Evolutionary conservation across 2,113 vertebrate genomes (phyloP).

Genomic region (Petromus typicus): DNA sequence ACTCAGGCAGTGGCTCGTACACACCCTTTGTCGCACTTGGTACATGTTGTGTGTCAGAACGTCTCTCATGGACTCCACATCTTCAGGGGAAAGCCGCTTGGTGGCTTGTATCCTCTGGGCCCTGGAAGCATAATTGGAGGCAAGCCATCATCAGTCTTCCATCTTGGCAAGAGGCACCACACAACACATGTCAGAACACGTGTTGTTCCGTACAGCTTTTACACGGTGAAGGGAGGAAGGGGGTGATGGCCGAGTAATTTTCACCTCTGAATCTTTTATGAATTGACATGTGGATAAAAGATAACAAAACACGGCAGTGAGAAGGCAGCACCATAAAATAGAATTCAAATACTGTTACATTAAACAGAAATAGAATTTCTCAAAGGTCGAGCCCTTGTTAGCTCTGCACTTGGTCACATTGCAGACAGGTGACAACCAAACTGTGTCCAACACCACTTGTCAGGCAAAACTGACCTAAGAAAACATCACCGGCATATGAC

Average conservation of each 20-base stretch:
- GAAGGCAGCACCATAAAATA: background rate
- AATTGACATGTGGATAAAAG: background rate
- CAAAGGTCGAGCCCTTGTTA: background rate
- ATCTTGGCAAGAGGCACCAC: background rate
- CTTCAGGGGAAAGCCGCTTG: conserved; percentile 86
- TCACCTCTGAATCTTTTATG: background rate
- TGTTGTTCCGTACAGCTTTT: background rate
- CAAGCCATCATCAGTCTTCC: conserved; percentile 39
- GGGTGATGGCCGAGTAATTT: background rate
- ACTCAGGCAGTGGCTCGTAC: conserved; percentile 11
- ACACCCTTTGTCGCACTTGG: conserved; percentile 93
- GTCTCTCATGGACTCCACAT: conserved; percentile 92
- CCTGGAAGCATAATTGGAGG: conserved; percentile 79
- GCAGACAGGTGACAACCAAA: background rate
- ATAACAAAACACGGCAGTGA: background rate
- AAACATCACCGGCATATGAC: background rate
- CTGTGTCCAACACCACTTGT: background rate
- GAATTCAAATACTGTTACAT: background rate
- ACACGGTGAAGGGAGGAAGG: background rate
- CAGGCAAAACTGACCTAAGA: background rate
- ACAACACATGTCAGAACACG: background rate
- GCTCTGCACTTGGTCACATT: background rate
- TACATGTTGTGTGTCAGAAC: conserved; percentile 95
- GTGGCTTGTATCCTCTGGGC: conserved; percentile 75
- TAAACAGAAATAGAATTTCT: background rate